phyloP scores from a whole-genome alignment of 2,113 vertebrate species.

The Anguilla japonica region DNA sequence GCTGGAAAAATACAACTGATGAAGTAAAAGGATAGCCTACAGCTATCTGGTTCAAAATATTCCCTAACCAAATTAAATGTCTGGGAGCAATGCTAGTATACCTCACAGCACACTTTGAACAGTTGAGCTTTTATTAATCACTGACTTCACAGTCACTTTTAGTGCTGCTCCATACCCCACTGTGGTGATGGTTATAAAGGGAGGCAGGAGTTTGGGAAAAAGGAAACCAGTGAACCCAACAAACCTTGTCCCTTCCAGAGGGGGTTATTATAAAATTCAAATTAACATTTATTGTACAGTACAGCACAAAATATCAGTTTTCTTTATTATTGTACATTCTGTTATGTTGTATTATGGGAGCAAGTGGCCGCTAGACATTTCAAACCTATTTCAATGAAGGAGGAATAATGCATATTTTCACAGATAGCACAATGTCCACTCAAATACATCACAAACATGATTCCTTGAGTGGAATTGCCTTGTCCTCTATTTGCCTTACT shows the following conservation, averaged over 20 bases:
- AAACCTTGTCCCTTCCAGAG: neutral
- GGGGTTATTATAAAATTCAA: neutral
- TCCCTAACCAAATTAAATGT: neutral
- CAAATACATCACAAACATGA: neutral
- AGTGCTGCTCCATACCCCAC: neutral
- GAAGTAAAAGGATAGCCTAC: neutral
- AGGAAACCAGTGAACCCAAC: too few relatives aligned
- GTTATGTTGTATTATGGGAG: neutral
- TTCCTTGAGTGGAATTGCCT: neutral
- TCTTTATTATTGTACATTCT: neutral
- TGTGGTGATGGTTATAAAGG: neutral
- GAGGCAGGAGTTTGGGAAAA: neutral
- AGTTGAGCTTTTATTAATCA: neutral
- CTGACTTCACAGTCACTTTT: neutral
- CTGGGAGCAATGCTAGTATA: neutral
- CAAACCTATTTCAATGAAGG: neutral
- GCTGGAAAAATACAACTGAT: neutral
- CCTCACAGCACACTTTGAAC: neutral
- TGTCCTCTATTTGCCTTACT: neutral
- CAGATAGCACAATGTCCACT: neutral
- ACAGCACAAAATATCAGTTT: too few relatives aligned
- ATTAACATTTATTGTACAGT: neutral
- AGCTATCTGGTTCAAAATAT: neutral
- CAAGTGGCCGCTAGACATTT: neutral
- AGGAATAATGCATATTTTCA: neutral